Conservation (phyloP, 37 sponge, comb jelly and placozoan species). For the Spongilla lacustris region DNA sequence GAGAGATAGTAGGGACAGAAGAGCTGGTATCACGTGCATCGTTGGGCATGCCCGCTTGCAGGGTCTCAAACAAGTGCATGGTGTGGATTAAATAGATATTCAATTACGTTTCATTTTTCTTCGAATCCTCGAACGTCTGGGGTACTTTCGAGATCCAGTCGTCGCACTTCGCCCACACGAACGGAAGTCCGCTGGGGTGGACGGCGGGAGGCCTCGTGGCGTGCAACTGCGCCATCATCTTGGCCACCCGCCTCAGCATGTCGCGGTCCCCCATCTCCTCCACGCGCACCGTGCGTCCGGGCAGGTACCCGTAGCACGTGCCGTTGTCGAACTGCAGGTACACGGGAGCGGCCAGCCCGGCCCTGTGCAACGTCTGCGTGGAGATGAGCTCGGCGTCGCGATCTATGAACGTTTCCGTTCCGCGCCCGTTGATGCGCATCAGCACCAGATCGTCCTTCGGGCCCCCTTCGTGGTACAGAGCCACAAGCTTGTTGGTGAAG, state of each 20-base stretch:
- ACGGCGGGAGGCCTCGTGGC: conserved; percentile 8
- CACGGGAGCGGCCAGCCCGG: conserved; percentile 45
- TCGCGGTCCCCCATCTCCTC: conserved; percentile 45
- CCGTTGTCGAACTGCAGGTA: conserved; percentile 74
- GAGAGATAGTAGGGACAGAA: too few relatives aligned
- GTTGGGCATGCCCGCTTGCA: too few relatives aligned
- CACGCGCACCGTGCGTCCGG: conserved; percentile 49
- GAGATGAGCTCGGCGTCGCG: conserved; percentile 47
- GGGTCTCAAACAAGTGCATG: too few relatives aligned
- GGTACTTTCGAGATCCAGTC: conserved; percentile 47
- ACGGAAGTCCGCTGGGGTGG: conserved; percentile 7
- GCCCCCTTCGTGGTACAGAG: conserved; percentile 16
- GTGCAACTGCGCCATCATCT: conserved; percentile 72
- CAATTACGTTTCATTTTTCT: conserved; percentile 34
- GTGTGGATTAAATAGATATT: too few relatives aligned
- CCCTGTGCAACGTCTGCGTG: conserved; percentile 21
- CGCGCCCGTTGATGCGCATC: conserved; percentile 65
- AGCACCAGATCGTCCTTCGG: conserved; percentile 51
- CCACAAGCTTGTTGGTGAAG: conserved; percentile 63
- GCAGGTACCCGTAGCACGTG: conserved; percentile 55
- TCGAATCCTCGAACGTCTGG: conserved; percentile 7
- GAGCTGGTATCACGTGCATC: too few relatives aligned
- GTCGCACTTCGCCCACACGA: conserved; percentile 28
- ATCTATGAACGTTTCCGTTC: conserved; percentile 69
- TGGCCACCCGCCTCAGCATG: conserved; percentile 46